phyloP scores from a whole-genome alignment of 2,888 invertebrate genomes.

The Dascillus cervinus region DNA sequence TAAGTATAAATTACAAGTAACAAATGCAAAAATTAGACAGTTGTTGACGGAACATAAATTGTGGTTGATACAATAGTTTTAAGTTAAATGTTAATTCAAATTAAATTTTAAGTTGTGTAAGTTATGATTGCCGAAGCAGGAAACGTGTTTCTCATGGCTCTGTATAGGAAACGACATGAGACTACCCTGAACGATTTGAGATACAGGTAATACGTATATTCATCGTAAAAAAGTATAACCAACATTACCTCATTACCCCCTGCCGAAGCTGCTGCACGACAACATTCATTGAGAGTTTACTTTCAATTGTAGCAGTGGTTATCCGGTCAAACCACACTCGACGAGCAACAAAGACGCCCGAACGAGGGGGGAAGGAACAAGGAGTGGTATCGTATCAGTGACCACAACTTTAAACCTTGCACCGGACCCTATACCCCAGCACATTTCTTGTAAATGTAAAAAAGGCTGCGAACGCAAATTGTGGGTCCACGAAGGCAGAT shows the following conservation, averaged over 20 bases:
- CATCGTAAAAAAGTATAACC: constrained; percentile 10
- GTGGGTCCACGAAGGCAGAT: too few species aligned
- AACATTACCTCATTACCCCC: constrained; percentile 10
- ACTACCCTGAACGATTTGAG: constrained; percentile 14
- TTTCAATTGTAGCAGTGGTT: constrained; percentile 5
- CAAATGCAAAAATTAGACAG: too few species aligned
- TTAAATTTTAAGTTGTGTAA: too few species aligned
- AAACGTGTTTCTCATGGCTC: constrained; percentile 13
- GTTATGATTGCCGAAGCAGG: constrained; percentile 13
- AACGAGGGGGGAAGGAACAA: constrained; percentile 8
- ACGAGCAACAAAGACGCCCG: constrained; percentile 8
- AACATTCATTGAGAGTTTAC: too few species aligned
- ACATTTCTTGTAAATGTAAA: too few species aligned
- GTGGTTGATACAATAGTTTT: too few species aligned
- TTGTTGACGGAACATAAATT: too few species aligned
- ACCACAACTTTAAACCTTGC: constrained; percentile 2
- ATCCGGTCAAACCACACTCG: constrained; percentile 5
- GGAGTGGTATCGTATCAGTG: constrained; percentile 3
- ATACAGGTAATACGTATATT: constrained; percentile 13
- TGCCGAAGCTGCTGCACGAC: constrained; percentile 10
- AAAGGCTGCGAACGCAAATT: too few species aligned
- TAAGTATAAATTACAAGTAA: too few species aligned
- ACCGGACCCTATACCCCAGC: constrained; percentile 6
- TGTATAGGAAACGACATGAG: constrained; percentile 11
- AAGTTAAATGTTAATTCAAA: too few species aligned